Evolutionary conservation across 1,140 invertebrate genomes (phyloP).

Genomic region (Papilio helenus): DNA sequence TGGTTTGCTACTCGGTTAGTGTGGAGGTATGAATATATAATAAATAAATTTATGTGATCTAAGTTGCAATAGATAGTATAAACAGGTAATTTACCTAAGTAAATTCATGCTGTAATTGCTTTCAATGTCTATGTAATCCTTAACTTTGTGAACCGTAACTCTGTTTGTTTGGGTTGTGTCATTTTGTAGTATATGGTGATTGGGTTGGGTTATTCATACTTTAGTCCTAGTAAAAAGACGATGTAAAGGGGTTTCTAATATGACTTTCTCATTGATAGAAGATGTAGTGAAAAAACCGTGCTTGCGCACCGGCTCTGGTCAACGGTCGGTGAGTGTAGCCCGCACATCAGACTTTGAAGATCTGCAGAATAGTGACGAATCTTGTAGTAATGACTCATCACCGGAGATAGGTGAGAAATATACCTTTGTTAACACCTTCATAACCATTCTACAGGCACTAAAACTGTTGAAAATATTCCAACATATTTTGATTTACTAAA

Average conservation of each 20-base stretch:
- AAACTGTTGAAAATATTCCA: background rate
- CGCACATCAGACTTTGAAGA: background rate
- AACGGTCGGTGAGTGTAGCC: background rate
- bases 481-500: background rate
- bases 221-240: conserved; percentile 1
- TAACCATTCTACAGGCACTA: no score
- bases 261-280: background rate
- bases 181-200: conserved; percentile 2
- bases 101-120: background rate
- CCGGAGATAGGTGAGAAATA: background rate
- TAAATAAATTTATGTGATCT: background rate
- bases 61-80: background rate
- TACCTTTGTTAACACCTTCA: no score
- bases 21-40: background rate
- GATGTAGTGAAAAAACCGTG: background rate
- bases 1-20: background rate
- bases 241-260: background rate
- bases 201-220: background rate
- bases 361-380: background rate
- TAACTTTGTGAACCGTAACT: background rate
- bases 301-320: background rate
- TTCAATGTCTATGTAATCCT: background rate
- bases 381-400: background rate
- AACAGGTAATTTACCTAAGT: background rate
- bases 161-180: background rate